Base-by-base conservation (phyloP, 2,113 vertebrate species). In the Phrynosoma platyrhinos region DNA sequence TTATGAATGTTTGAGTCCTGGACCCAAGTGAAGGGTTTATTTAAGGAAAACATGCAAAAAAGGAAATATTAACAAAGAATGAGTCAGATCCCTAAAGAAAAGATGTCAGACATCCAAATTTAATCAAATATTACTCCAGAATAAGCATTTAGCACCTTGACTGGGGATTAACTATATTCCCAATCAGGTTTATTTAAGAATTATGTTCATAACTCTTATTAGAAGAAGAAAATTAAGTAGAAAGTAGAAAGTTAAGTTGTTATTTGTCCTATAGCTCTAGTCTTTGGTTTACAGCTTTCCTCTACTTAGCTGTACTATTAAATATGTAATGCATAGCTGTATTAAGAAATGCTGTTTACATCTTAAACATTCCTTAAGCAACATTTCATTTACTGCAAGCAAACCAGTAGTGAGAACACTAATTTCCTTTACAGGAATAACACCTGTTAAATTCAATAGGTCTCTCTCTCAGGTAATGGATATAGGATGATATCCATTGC, bases 21-120 rank as follows among this genome's bases (percentile, higher is more conserved):
- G 21, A 87, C 84, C 93, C 92, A 91, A 94, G 92, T 88, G 94
- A 93, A 95, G 93, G 90, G 91, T 92, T 90, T 92, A 23, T 64
- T 40, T 84, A 92, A 92, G 88, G 40, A 52, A 87, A 91, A 83
- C 1, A 1, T 27, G 30, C 0, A 0, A 18, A 91, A 87, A 92
- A 92, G 90, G 89, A 90, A 88, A 85, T 16, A 1, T 84, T 90
- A 94, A 91, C 79, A 90, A 7, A 0, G 93, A 93, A 93, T 95
- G 92, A 90, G 84, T 91, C 91, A 92, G 86, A 86, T 94, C 94
- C 93, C 93, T 92, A 89, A 89, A 92, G 83, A 91, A 90, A 90
- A 92, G 83, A 91, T 85, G 91, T 94, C 93, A 93, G 93, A 95
- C 87, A 83, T 90, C 83, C 83, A 89, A 91, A 91, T 94, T 91